Conservation (phyloP, 1,140 invertebrate genomes). For the Dreissena rostriformis region DNA sequence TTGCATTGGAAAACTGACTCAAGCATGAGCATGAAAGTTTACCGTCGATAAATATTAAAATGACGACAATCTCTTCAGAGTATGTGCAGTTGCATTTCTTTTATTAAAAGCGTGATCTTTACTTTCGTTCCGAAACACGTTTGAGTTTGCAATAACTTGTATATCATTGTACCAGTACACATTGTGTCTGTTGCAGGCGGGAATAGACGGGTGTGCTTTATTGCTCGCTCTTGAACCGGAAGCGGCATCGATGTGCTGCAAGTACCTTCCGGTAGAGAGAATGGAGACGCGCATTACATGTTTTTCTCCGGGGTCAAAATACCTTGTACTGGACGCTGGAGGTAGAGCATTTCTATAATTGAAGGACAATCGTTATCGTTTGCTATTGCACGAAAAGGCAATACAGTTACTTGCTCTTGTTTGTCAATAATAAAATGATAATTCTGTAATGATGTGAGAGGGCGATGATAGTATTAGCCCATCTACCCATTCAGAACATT, state of each 20-base stretch:
- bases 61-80: neutral
- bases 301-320: conserved; percentile 18
- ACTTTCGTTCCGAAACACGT: neutral
- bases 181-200: conserved; percentile 1
- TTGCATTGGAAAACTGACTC: neutral
- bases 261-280: conserved; percentile 38
- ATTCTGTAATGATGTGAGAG: too few relatives aligned
- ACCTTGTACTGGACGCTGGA: conserved; percentile 41
- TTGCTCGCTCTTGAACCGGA: conserved; percentile 39
- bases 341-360: neutral
- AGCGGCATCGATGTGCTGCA: conserved; percentile 36
- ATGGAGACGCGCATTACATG: neutral
- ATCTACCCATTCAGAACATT: too few relatives aligned
- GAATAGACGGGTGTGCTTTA: conserved; percentile 3
- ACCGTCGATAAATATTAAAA: neutral
- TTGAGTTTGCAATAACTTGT: neutral
- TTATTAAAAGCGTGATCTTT: neutral
- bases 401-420: too few relatives aligned
- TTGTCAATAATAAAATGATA: too few relatives aligned
- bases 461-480: too few relatives aligned
- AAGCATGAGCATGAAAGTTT: neutral
- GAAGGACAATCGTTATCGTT: too few relatives aligned
- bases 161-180: neutral
- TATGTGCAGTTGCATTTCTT: neutral
- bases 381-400: too few relatives aligned